Evolutionary conservation across 2,888 invertebrate genomes (phyloP).

Genomic region (Ctenicera cuprea): DNA sequence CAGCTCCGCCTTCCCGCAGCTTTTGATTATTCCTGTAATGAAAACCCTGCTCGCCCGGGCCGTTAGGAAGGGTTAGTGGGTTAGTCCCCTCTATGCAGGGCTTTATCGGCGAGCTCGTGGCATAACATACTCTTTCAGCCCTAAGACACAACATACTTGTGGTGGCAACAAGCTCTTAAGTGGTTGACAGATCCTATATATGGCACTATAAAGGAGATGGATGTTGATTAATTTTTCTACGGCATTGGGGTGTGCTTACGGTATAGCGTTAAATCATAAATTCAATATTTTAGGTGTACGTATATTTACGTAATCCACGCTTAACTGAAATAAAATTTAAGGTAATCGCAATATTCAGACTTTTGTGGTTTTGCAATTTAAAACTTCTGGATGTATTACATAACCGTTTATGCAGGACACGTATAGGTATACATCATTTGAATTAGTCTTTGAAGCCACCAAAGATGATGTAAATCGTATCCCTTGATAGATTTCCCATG

Average conservation of each 20-base stretch:
- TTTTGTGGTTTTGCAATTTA: neutral
- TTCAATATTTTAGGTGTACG: slow-evolving; percentile 8
- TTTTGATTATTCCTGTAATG: slow-evolving; percentile 35
- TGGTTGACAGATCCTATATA: slow-evolving; percentile 11
- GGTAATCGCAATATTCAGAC: no score
- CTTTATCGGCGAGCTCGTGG: slow-evolving; percentile 13
- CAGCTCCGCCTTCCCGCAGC: slow-evolving; percentile 33
- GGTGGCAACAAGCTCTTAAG: slow-evolving; percentile 21
- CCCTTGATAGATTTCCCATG: slow-evolving; percentile 43
- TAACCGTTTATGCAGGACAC: slow-evolving; percentile 15
- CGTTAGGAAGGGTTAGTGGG: slow-evolving; percentile 10
- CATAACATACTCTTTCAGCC: slow-evolving; percentile 7
- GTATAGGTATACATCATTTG: slow-evolving; percentile 31
- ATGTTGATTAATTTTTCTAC: slow-evolving; percentile 22
- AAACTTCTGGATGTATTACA: neutral
- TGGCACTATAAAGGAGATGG: slow-evolving; percentile 9
- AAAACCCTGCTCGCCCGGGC: slow-evolving; percentile 9
- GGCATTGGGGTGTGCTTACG: neutral
- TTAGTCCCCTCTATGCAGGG: slow-evolving; percentile 15
- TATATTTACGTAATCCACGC: neutral
- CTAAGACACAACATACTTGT: slow-evolving; percentile 21
- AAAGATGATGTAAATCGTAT: slow-evolving; percentile 45
- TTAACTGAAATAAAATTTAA: no score
- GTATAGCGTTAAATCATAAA: slow-evolving; percentile 9
- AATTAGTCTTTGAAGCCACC: slow-evolving; percentile 36